Conservation (phyloP, 2,888 invertebrate species). For the Ophioninae sp. region DNA sequence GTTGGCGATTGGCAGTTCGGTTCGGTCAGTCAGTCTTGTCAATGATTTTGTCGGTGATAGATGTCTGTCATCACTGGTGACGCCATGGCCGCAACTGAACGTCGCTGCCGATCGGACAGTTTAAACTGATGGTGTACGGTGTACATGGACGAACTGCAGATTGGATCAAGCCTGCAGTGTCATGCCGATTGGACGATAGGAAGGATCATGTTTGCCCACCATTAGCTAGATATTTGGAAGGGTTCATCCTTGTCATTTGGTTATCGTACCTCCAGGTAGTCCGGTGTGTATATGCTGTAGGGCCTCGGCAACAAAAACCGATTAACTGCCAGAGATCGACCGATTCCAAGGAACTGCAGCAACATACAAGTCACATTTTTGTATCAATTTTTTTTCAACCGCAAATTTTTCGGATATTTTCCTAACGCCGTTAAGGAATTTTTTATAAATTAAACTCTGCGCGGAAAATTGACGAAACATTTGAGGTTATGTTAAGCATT, state of each 20-base stretch:
- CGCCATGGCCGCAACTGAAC: too few relatives aligned
- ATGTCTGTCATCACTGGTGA: too few relatives aligned
- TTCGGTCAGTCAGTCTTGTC: too few relatives aligned
- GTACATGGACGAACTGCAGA: too few relatives aligned
- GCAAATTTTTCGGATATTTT: neutral
- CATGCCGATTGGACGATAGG: too few relatives aligned
- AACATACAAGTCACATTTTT: neutral
- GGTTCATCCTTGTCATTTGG: conserved; percentile 12
- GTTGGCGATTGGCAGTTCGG: too few relatives aligned
- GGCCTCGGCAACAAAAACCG: conserved; percentile 57
- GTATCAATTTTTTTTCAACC: neutral
- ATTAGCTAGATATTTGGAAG: neutral
- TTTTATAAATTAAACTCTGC: neutral
- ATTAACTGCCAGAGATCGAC: conserved; percentile 24
- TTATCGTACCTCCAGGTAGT: conserved; percentile 87
- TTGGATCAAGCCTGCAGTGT: too few relatives aligned
- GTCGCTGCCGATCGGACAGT: too few relatives aligned
- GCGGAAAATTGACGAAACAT: neutral
- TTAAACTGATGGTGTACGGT: too few relatives aligned
- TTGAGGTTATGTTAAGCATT: conserved; percentile 33
- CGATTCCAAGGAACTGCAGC: conserved; percentile 30
- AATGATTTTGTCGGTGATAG: too few relatives aligned
- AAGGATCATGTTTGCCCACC: too few relatives aligned
- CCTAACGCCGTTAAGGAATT: neutral
- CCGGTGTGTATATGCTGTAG: conserved; percentile 84